Evolutionary conservation across 2,888 invertebrate genomes (phyloP).

Genomic region (Nephrotoma appendiculata): DNA sequence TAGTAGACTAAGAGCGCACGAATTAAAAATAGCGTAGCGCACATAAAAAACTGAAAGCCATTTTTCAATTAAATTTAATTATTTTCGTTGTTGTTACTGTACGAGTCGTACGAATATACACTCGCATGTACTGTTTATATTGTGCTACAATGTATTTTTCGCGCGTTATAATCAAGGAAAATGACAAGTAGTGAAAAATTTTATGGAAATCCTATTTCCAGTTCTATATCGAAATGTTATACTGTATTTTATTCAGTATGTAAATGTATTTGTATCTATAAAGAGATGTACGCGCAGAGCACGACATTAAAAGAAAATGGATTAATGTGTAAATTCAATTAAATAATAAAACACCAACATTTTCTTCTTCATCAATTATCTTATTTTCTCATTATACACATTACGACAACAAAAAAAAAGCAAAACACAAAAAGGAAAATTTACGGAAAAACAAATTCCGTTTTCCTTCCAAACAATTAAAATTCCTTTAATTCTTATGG

Average conservation of each 20-base stretch:
- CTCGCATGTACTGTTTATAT: neutral
- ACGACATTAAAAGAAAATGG: neutral
- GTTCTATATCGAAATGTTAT: neutral
- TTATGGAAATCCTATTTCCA: neutral
- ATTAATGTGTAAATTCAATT: neutral
- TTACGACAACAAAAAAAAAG: neutral
- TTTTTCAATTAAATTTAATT: neutral
- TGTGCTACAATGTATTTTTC: neutral
- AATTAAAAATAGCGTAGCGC: neutral
- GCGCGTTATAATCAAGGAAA: neutral
- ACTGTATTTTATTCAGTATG: neutral
- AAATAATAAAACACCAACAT: neutral
- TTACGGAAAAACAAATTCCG: neutral
- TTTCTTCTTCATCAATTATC: neutral
- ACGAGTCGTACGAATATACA: neutral
- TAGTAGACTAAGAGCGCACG: neutral
- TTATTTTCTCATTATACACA: neutral
- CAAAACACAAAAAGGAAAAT: neutral
- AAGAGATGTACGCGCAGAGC: neutral
- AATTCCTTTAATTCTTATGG: neutral
- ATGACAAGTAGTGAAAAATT: neutral
- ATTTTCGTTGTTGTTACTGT: neutral
- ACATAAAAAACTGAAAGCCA: neutral
- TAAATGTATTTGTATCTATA: neutral
- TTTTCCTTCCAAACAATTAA: neutral